Evolutionary conservation across 1,140 invertebrate genomes (phyloP).

Genomic region (Alviniconcha marisindica): DNA sequence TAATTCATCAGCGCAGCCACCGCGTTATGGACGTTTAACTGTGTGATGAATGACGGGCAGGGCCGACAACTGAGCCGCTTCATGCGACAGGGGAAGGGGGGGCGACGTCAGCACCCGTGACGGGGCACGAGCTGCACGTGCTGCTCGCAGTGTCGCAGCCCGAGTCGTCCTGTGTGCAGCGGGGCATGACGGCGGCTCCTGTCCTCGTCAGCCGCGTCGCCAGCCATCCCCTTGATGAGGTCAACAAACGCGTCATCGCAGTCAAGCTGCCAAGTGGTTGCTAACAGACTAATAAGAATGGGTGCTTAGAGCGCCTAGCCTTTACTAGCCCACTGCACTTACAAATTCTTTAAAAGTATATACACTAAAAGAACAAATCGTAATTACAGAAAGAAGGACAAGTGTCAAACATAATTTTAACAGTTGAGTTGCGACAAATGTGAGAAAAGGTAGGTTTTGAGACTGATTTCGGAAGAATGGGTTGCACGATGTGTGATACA

Average conservation of each 20-base stretch:
- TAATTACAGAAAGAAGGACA: too few species aligned
- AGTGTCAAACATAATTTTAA: too few species aligned
- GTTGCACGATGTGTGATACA: too few species aligned
- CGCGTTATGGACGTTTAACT: conserved; percentile 55
- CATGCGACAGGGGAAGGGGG: not conserved
- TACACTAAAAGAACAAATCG: too few species aligned
- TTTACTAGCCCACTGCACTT: not conserved
- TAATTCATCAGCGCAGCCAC: conserved; percentile 52
- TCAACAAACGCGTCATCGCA: too few species aligned
- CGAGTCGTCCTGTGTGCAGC: not conserved
- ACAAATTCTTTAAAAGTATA: not conserved
- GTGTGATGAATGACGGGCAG: conserved; percentile 52
- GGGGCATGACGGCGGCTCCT: not conserved
- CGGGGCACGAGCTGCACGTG: not conserved
- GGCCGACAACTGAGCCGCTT: conserved; percentile 26
- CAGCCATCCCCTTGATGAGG: too few species aligned
- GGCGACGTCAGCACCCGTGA: conserved; percentile 15
- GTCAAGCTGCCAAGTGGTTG: too few species aligned
- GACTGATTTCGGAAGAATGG: too few species aligned
- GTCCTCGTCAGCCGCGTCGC: not conserved
- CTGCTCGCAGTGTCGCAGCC: not conserved
- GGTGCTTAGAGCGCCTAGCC: too few species aligned
- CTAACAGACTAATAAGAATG: not conserved
- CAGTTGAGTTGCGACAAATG: too few species aligned
- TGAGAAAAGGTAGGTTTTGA: too few species aligned